Conservation (phyloP, 1,140 invertebrate species). For the Caerostris extrusa region DNA sequence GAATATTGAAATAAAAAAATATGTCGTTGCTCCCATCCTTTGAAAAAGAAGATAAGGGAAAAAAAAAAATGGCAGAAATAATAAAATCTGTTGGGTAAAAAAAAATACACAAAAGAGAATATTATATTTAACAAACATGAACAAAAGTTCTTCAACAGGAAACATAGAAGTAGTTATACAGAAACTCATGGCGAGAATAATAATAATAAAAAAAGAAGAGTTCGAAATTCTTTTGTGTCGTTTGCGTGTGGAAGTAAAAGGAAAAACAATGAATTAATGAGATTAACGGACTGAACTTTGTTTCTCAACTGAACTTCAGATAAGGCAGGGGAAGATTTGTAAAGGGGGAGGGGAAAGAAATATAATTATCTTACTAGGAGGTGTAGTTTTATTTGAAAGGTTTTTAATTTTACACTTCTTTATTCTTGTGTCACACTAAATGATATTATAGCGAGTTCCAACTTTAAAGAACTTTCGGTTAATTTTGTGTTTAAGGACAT, state of each 20-base stretch:
- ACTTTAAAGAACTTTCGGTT: not conserved
- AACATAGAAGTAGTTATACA: not conserved
- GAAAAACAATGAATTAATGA: constrained; percentile 46
- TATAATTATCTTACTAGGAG: not conserved
- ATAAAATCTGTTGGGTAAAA: too few species aligned
- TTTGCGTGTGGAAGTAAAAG: not conserved
- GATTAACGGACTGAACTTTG: constrained; percentile 55
- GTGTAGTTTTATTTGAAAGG: not conserved
- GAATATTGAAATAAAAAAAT: too few species aligned
- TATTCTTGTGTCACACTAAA: not conserved
- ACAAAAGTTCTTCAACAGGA: not conserved
- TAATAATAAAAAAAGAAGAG: not conserved
- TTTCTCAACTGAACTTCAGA: not conserved
- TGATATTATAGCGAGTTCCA: not conserved
- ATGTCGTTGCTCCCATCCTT: too few species aligned
- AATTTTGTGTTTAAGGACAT: not conserved
- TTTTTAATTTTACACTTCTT: constrained; percentile 25
- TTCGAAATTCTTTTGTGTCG: not conserved
- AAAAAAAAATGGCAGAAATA: too few species aligned
- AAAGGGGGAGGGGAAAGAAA: not conserved
- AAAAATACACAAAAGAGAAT: not conserved
- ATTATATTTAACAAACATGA: not conserved
- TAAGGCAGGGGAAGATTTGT: not conserved
- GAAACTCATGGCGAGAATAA: not conserved
- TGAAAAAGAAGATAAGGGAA: too few species aligned